Evolutionary conservation across 2,797 vertebrate genomes (phyloP), one percentile per base, ranked within the genome.

Genomic region (Labeo calbasu): DNA sequence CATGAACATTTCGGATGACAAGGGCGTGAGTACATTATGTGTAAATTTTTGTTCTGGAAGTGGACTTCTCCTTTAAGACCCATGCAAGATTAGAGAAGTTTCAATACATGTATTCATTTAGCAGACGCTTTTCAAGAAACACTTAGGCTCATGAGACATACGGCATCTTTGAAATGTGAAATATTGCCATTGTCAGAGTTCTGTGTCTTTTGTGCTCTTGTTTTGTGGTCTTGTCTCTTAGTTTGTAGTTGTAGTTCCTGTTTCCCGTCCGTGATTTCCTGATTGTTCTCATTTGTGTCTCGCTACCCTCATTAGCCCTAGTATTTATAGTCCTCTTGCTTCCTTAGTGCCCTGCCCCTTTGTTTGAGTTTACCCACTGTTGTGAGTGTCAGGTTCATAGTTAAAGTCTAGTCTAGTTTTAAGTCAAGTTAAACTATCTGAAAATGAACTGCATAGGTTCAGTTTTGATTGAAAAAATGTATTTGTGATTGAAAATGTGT

Each of bases 261-360:
- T 55, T 73, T 73, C 50, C 50, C 3, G 12, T 14, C 21, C 14
- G 25, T 55, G 51, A 36, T 75, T 55, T 36, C 72, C 51, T 55
- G 72, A 14, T 75, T 75, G 28, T 36, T 55, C 28, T 28, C 51
- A 75, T 19, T 11, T 3, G 25, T 73, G 71, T 53, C 50, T 75
- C 53, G 5, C 25, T 28, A 63, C 25, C 2, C 61, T 65, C 28
- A 65, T 75, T 75, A 75, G 19, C 19, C 5, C 5, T n/a, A 36
- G 23, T 75, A n/a, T 75, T 55, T 75, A 75, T 51, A 75, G 50
- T 6, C 17, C 5, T 36, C 72, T 36, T 36, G 25, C 55, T 75
- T 73, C 48, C 48, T 2, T 11, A 28, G 14, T 12, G 17, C 25
- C 71, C 32, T 13, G n/a, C 28, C 48, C 14, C 14, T 75, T 13